Evolutionary conservation across 2,113 vertebrate genomes (phyloP), one percentile per base, ranked within the genome.

Genomic region (Euleptes europaea): DNA sequence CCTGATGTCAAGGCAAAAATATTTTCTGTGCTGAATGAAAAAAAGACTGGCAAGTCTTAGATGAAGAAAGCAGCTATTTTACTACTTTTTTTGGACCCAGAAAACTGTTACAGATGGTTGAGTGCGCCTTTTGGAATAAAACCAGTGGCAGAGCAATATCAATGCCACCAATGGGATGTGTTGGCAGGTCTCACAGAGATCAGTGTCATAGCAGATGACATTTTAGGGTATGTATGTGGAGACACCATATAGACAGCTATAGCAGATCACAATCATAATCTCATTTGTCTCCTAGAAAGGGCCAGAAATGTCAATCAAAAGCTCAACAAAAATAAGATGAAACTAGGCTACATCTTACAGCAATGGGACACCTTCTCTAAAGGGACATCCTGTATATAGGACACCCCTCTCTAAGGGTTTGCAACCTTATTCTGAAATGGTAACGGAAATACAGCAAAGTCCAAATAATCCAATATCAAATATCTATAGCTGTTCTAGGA

Each of bases 121-220:
- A 84, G 70, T 72, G 73, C 73, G 87, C 78, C 76, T 84, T 84
- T 88, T 88, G 82, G 81, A 88, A 84, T 84, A 63, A 84, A 84
- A 79, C 47, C 67, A 76, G 82, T n/a, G 40, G 72, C 83, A 85
- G 77, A 88, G 67, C 66, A 82, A 51, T 85, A 88, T 85, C 74
- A 66, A 31, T 84, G 74, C 86, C 71, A 44, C 82, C 86, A 88
- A 72, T 69, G 21, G 70, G 86, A 88, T 83, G 77, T 40, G 69
- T 83, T 88, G 76, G 86, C 74, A 67, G 75, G 69, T 80, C 80
- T 88, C 76, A 79, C 80, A 82, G 57, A 76, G 69, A 84, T 83
- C 73, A 85, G 79, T 75, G 40, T 85, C 69, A 88, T 47, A 84
- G 63, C 73, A 77, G 83, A 88, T 88, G 87, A 80, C 83, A 84